Base-by-base conservation (phyloP, 2,113 vertebrate genomes). In the Fulmarus glacialis region DNA sequence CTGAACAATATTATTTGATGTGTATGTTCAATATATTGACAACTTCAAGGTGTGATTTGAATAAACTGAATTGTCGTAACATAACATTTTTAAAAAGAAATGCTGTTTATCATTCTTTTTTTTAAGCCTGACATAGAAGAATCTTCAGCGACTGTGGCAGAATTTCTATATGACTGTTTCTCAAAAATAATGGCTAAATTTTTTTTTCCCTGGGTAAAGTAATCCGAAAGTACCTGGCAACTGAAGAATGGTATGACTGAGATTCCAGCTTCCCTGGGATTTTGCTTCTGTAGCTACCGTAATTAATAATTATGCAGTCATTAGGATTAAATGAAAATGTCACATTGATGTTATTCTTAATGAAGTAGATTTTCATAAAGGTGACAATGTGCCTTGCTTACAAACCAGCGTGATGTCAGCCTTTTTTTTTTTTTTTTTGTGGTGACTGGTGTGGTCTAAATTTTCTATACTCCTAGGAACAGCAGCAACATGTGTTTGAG, bases 221-320 rank as follows among this genome's bases (percentile, higher is more conserved):
- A 82, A 91, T 53, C 38, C 0, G 0, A 85, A 74, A 89, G 66
- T 87, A 89, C 66, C 45, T 85, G 66, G 62, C 71, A 93, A 95
- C 34, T 80, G 38, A 85, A 87, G 62, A 91, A 87, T 2, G 4
- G 17, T 58, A 68, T 26, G 32, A 89, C 64, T 77, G 62, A 91
- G 73, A 82, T 68, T 82, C 36, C 36, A 72, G 81, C 66, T 87
- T 95, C 74, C 45, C 59, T 89, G 87, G 81, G 93, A 93, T 55
- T 96, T 96, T 82, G 84, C 62, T 91, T 73, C 84, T 87, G 73
- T 27, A 91, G 84, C 67, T 88, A 77, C 87, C 80, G 66, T 95
- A 97, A 94, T 96, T 97, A 96, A 93, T 62, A 96, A 95, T 96
- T 95, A 93, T 40, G 55, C 38, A 96, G 87, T 47, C 84, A 85